Base-by-base conservation (phyloP, 2,797 vertebrate species). In the Ctenopoma kingsleyae region DNA sequence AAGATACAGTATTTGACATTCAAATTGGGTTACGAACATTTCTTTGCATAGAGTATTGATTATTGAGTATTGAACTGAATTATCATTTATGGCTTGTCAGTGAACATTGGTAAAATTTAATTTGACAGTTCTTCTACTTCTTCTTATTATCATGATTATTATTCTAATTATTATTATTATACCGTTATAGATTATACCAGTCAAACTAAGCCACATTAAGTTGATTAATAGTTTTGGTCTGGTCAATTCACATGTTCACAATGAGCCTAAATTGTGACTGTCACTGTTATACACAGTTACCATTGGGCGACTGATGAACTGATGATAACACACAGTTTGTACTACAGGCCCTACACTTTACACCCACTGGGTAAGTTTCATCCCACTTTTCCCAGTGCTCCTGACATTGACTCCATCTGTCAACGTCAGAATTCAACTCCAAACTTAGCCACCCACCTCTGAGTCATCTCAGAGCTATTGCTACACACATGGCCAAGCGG, bases 1-100 rank as follows among this genome's bases (percentile, higher is more conserved):
- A 6, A 64, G 41, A 47, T 12, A 6, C 43, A 55, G 5, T 44
- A 71, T 81, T 66, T 86, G 52, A 76, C 62, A 65, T 64, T 78
- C 53, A 79, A 57, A 70, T 72, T 9, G 4, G 36, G 7, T 59
- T 11, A 16, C 4, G 1, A 48, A 36, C 27, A 49, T 59, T 22
- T 71, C 3, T 71, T 64, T 63, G 50, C 44, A 20, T 52, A 20
- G n/a, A 41, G 17, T 44, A 32, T 16, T 44, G 17, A 50, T 58
- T 15, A 16, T 32, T 58, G 8, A 23, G 5, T 4, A 54, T 20
- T 54, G 25, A 55, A 23, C 5, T 60, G 27, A 64, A 47, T 44
- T 19, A 27, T 35, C 1, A 32, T 51, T 43, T 44, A 11, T 17
- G 9, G 51, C 22, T n/a, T n/a, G 40, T 11, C 40, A 55, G 13